Percentiles rank a stretch among this genome's conserved stretches.
Evolutionary conservation across 2,797 vertebrate species (phyloP).

Genomic region (Monodelphis domestica): DNA sequence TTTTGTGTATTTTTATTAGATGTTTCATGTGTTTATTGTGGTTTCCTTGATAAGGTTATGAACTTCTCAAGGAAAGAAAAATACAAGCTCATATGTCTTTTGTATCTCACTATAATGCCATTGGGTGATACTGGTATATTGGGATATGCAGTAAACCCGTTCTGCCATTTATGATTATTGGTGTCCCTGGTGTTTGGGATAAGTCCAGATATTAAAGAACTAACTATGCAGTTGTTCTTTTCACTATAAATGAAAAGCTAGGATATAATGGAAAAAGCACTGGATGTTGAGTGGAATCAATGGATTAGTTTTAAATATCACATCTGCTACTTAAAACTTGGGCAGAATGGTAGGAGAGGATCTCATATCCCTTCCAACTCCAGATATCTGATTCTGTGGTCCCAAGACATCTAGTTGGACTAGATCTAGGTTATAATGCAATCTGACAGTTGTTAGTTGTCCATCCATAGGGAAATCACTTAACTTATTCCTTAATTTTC

Average conservation of each 20-base stretch:
- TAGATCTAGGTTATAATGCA: no score
- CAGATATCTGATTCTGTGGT: no score
- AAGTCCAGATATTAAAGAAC: background rate
- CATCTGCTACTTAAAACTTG: no score
- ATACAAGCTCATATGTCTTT: background rate
- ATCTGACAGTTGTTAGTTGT: background rate
- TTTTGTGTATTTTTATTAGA: background rate
- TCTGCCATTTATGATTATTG: background rate
- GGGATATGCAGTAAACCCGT: background rate
- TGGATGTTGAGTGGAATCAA: no score
- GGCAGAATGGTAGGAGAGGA: no score
- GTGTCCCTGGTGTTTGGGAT: background rate
- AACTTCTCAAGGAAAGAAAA: background rate
- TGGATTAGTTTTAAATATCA: no score
- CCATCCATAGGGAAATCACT: background rate
- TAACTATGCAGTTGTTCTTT: background rate
- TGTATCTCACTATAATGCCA: background rate
- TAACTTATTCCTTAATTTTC: slow-evolving; percentile 29
- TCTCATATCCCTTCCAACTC: no score
- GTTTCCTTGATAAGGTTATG: background rate
- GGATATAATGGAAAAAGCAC: no score
- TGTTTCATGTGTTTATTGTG: background rate
- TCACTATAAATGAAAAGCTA: background rate
- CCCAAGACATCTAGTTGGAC: no score
- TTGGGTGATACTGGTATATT: background rate